Evolutionary conservation across 2,797 vertebrate species (phyloP).

Genomic region (Rousettus madagascariensis): DNA sequence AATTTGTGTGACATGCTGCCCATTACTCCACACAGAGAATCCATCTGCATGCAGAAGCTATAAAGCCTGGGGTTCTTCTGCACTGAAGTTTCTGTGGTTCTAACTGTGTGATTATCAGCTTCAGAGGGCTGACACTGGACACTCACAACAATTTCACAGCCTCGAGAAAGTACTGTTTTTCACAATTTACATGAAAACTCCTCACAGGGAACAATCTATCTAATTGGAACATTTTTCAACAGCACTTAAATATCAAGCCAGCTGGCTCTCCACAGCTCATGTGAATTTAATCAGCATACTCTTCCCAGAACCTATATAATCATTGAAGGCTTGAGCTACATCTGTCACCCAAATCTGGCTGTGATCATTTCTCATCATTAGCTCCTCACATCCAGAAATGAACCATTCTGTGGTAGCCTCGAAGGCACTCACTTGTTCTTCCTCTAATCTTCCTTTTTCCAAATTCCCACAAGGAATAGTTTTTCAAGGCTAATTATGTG

Average conservation of each 20-base stretch:
- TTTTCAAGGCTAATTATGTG: neutral
- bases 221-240: constrained; percentile 71
- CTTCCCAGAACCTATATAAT: constrained; percentile 71
- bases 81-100: neutral
- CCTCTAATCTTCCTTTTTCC: neutral
- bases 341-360: constrained; percentile 76
- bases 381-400: neutral
- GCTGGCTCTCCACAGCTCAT: constrained; percentile 69
- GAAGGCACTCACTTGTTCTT: neutral
- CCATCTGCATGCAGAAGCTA: neutral
- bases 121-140: constrained; percentile 33
- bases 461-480: constrained; percentile 13
- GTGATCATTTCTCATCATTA: constrained; percentile 52
- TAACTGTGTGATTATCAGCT: neutral
- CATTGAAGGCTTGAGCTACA: constrained; percentile 68
- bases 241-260: constrained; percentile 75
- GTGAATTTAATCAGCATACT: constrained; percentile 76
- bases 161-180: constrained; percentile 53
- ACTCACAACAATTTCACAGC: neutral
- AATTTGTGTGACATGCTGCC: constrained; percentile 9
- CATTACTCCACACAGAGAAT: neutral
- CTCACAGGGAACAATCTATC: constrained; percentile 67
- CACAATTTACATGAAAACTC: constrained; percentile 61
- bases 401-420: neutral
- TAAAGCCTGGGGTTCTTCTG: neutral